These are phyloP conservation scores for Ochotona curzoniae DNA, from an alignment of 2,113 vertebrate species.

Conservation along the genomic window DNA sequence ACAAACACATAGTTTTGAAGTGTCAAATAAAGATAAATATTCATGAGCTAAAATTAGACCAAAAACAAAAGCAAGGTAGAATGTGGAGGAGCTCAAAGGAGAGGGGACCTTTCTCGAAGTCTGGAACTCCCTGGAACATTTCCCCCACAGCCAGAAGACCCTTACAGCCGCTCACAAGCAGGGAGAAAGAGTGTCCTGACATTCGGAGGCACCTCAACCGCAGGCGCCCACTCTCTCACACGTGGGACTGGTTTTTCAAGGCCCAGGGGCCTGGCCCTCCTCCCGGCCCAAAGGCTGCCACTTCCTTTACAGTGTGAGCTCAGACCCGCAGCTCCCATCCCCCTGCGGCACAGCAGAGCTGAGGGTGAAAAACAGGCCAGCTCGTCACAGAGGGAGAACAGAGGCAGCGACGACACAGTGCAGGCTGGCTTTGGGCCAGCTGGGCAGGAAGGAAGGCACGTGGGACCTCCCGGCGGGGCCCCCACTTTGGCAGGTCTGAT, in stretches of 20 bases:
- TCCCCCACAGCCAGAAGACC: not conserved
- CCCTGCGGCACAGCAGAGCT: constrained; percentile 76
- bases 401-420: constrained; percentile 73
- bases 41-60: no score
- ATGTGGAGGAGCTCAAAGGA: rapidly evolving
- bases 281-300: constrained; percentile 79
- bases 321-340: constrained; percentile 73
- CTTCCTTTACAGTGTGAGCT: constrained; percentile 81
- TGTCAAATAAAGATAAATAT: no score
- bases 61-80: no score
- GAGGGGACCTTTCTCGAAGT: not conserved
- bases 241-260: constrained; percentile 78
- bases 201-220: constrained; percentile 62
- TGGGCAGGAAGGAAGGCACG: constrained; percentile 49
- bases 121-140: not conserved
- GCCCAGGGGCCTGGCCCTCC: constrained; percentile 71
- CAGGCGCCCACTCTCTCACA: constrained; percentile 40
- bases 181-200: not conserved
- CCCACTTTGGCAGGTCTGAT: not conserved
- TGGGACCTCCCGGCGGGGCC: constrained; percentile 1
- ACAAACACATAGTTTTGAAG: no score
- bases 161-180: not conserved
- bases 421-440: not conserved
- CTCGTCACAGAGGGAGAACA: constrained; percentile 76
- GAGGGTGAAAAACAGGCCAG: constrained; percentile 74